Percentiles rank a stretch among this genome's conserved stretches.
Conservation (phyloP, 2,888 invertebrate species). For the Clunio marinus region DNA sequence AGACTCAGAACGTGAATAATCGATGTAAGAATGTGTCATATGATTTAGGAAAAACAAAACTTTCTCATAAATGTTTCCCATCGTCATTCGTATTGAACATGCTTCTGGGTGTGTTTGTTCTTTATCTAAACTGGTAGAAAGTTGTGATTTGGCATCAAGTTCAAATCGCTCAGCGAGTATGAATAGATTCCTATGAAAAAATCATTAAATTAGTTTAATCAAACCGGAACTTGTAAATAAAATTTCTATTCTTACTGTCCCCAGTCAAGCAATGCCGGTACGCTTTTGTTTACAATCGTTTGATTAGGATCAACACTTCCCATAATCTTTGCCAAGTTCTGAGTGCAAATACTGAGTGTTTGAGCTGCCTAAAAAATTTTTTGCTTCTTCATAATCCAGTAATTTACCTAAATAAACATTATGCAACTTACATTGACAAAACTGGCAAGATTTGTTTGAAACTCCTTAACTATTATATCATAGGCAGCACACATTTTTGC, state of each 20-base stretch:
- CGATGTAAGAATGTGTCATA: conserved; percentile 21
- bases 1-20: conserved; percentile 27
- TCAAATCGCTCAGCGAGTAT: conserved; percentile 27
- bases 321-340: conserved; percentile 30
- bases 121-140: neutral
- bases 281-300: conserved; percentile 13
- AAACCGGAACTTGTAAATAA: neutral
- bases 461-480: conserved; percentile 24
- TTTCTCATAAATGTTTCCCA: conserved; percentile 32
- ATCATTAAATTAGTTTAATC: neutral
- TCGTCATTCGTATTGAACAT: conserved; percentile 18
- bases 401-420: too few relatives aligned
- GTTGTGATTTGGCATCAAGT: conserved; percentile 12
- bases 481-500: neutral
- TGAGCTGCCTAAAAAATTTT: conserved; percentile 9
- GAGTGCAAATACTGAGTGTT: neutral
- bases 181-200: conserved; percentile 22
- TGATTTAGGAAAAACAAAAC: conserved; percentile 31
- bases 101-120: conserved; percentile 8
- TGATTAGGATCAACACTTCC: conserved; percentile 22
- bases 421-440: conserved; percentile 26
- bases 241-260: neutral
- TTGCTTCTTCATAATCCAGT: too few relatives aligned
- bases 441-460: conserved; percentile 24
- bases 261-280: conserved; percentile 23